Percentiles rank a stretch among this genome's conserved stretches.
Evolutionary conservation across 2,888 invertebrate genomes (phyloP).

Genomic region (Epistrophella euchroma): DNA sequence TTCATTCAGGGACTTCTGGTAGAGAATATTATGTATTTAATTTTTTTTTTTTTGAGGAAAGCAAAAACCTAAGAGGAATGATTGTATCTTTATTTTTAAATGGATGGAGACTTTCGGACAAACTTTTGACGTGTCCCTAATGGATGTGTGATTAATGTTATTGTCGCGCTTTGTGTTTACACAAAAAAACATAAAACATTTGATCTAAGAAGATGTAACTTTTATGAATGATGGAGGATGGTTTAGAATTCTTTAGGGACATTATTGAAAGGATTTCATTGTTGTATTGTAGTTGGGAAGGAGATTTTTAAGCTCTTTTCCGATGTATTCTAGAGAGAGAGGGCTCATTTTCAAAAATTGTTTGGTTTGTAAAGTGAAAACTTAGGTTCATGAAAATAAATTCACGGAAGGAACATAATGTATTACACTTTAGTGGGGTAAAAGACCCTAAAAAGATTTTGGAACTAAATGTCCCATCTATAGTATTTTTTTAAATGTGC

Average conservation of each 20-base stretch:
- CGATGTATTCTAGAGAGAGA: neutral
- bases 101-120: slow-evolving; percentile 48
- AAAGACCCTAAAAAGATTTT: too few relatives aligned
- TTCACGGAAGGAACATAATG: too few relatives aligned
- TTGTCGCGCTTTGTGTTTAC: slow-evolving; percentile 44
- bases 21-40: neutral
- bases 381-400: neutral
- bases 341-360: neutral
- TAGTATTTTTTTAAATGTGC: too few relatives aligned
- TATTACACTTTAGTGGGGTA: too few relatives aligned
- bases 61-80: neutral
- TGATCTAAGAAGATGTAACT: neutral
- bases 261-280: slow-evolving; percentile 33
- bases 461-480: too few relatives aligned
- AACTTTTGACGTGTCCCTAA: slow-evolving; percentile 49
- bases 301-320: neutral
- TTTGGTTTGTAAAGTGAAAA: neutral
- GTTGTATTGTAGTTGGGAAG: neutral
- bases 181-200: slow-evolving; percentile 31
- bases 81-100: slow-evolving; percentile 17
- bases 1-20: slow-evolving; percentile 39
- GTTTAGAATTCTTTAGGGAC: neutral
- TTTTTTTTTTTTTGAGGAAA: neutral
- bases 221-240: neutral
- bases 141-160: slow-evolving; percentile 61